Evolutionary conservation across 2,797 vertebrate genomes (phyloP), one percentile per base, ranked within the genome.

Genomic region (Salarias fasciatus): DNA sequence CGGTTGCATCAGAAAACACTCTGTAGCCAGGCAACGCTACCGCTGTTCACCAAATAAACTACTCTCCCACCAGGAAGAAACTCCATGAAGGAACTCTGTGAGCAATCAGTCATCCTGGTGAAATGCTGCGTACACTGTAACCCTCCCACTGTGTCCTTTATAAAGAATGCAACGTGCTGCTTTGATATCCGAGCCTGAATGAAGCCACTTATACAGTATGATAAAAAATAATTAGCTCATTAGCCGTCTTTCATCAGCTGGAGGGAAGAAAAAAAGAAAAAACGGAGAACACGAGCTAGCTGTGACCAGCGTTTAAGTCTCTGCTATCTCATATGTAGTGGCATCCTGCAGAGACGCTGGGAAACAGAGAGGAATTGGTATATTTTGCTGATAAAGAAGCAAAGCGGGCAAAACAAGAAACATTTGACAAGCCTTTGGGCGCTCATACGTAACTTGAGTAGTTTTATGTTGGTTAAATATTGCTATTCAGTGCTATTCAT

Each of bases 1-100:
- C 49, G 51, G 77, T 69, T 58, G 58, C 63, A 68, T 72, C 58
- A 45, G 57, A 77, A 63, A 70, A 51, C 41, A 30, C 53, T 65
- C 5, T 33, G 35, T 68, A 51, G 70, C 64, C 48, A 73, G 36
- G 67, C 55, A 77, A 73, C 58, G 49, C 35, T 6, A 31, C 68
- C 67, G 63, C 73, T 63, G 75, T 47, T 72, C 30, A 0, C 47
- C 59, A 60, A 66, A 64, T 43, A 66, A 66, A 15, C 50, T 69
- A 7, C 58, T 68, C 66, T 57, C 11, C 45, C 41, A 33, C 15
- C 55, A 11, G 67, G 37, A n/a, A 55, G 24, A 67, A 53, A 47
- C 37, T 6, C 46, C 48, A 30, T 8, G 7, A 8, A 15, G 18
- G 18, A 24, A 18, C 18, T 24, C 24, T 24, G 18, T 24, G 18